These are phyloP conservation scores for Lasioglossum lativentre DNA, from an alignment of 2,888 invertebrate species.

Conservation along the genomic window DNA sequence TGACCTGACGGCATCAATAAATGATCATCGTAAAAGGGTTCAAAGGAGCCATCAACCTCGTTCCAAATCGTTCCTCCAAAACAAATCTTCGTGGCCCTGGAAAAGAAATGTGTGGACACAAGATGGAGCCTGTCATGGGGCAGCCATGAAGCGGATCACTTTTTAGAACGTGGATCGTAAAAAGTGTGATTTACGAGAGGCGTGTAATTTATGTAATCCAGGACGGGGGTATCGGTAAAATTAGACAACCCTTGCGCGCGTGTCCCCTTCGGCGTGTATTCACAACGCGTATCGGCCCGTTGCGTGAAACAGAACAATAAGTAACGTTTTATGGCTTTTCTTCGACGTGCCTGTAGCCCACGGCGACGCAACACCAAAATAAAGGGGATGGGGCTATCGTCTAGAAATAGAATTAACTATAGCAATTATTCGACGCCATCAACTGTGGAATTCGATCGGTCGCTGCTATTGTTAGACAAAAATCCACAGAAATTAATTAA, in stretches of 20 bases:
- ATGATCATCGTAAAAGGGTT: not conserved
- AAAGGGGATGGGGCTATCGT: not conserved
- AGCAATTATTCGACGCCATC: not conserved
- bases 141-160: slow-evolving; percentile 22
- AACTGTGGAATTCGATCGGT: not conserved
- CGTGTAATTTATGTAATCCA: slow-evolving; percentile 72
- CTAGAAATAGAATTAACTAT: slow-evolving; percentile 9
- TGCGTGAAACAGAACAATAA: slow-evolving; percentile 20
- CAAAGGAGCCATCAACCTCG: slow-evolving; percentile 21
- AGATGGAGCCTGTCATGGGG: slow-evolving; percentile 23
- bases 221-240: slow-evolving; percentile 64
- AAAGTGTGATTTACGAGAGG: slow-evolving; percentile 68
- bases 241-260: slow-evolving; percentile 58
- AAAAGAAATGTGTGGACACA: slow-evolving; percentile 43
- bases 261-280: slow-evolving; percentile 29
- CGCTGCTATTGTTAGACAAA: not conserved
- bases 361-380: not conserved
- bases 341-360: not conserved
- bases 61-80: not conserved
- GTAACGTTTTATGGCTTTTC: slow-evolving; percentile 17
- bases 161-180: slow-evolving; percentile 61
- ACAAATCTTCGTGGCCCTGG: slow-evolving; percentile 12
- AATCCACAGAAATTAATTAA: not conserved
- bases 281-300: slow-evolving; percentile 32
- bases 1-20: no score